Evolutionary conservation across 2,888 invertebrate species (phyloP).

Genomic region (Phasia obesa): DNA sequence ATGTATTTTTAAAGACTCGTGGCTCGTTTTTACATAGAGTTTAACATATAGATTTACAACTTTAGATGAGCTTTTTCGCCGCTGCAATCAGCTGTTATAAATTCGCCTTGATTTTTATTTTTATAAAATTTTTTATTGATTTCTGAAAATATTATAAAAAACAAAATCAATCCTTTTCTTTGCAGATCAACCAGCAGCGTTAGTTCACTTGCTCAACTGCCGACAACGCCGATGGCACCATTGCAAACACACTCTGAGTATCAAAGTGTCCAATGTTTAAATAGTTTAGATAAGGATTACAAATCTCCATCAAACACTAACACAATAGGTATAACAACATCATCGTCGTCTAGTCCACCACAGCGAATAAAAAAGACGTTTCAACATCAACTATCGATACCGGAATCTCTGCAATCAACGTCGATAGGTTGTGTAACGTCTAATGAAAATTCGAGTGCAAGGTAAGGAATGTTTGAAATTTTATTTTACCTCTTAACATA

Average conservation of each 20-base stretch:
- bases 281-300: conserved; percentile 74
- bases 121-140: background rate
- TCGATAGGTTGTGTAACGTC: conserved; percentile 70
- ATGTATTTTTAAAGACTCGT: no score
- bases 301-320: conserved; percentile 6
- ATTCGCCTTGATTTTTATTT: background rate
- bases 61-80: no score
- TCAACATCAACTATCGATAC: conserved; percentile 68
- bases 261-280: conserved; percentile 77
- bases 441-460: conserved; percentile 66
- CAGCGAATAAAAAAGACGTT: conserved; percentile 34
- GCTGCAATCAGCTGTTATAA: no score
- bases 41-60: no score
- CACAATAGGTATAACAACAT: conserved; percentile 4
- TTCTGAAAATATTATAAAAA: background rate
- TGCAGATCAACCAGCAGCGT: conserved; percentile 80
- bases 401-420: conserved; percentile 63
- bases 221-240: conserved; percentile 80
- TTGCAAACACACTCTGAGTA: conserved; percentile 78
- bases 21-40: no score
- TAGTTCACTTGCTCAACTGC: conserved; percentile 77
- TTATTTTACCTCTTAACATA: background rate
- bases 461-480: conserved; percentile 45
- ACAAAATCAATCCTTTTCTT: conserved; percentile 44
- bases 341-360: conserved; percentile 73